A percentile compares a stretch with the other conserved stretches of the same genome.
phyloP scores from a whole-genome alignment of 2,888 invertebrate genomes.

The Sicus ferrugineus region DNA sequence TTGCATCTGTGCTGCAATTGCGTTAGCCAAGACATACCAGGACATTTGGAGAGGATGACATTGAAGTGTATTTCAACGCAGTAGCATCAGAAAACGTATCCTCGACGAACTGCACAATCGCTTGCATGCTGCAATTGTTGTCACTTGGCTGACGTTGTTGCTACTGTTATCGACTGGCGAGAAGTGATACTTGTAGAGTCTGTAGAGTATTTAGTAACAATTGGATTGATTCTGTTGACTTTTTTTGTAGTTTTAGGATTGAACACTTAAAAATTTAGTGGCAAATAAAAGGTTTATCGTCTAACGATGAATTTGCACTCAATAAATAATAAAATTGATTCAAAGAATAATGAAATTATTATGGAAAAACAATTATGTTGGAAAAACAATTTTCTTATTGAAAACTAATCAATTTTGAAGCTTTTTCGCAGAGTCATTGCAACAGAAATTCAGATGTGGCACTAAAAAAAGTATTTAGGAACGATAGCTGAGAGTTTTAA shows the following conservation, averaged over 20 bases:
- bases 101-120: no score
- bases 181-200: not conserved
- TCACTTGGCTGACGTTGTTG: not conserved
- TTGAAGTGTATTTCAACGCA: constrained; percentile 12
- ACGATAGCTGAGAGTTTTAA: no score
- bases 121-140: not conserved
- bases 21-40: no score
- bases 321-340: no score
- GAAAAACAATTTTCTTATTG: no score
- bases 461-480: no score
- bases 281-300: not conserved
- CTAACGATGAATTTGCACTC: no score
- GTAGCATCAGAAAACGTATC: not conserved
- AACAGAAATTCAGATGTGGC: no score
- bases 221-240: not conserved
- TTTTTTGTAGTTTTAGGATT: constrained; percentile 8
- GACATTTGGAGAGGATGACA: not conserved
- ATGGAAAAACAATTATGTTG: no score
- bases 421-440: no score
- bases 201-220: constrained; percentile 1
- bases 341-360: no score
- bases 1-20: not conserved
- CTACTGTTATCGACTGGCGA: not conserved
- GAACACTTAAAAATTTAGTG: constrained; percentile 8
- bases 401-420: no score